phyloP scores from a whole-genome alignment of 2,113 vertebrate genomes.

The Oreocharis arfaki region DNA sequence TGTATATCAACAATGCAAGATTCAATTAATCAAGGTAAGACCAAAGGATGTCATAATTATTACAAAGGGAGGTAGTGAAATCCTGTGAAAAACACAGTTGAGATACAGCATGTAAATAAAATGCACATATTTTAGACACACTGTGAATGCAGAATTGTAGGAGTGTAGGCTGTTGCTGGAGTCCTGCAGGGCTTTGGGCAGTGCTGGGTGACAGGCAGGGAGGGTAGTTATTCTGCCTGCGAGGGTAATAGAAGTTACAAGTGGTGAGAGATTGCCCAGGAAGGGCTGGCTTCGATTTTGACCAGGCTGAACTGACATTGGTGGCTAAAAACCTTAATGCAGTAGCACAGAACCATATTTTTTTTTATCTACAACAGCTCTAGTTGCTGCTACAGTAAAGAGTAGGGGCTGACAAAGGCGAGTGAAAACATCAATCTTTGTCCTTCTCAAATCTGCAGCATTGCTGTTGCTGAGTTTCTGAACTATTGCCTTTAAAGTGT shows the following conservation, averaged over 20 bases:
- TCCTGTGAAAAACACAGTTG: neutral
- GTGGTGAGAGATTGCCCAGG: neutral
- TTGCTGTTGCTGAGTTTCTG: neutral
- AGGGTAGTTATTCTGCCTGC: neutral
- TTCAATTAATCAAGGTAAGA: constrained; percentile 9
- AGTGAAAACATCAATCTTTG: neutral
- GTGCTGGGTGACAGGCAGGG: neutral
- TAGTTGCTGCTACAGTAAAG: neutral
- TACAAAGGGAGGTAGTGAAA: neutral
- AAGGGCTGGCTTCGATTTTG: neutral
- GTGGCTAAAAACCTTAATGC: neutral
- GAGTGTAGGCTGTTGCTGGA: neutral
- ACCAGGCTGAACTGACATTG: neutral
- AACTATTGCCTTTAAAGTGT: neutral
- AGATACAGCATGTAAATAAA: neutral
- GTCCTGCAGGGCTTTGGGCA: neutral
- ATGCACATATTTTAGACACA: neutral
- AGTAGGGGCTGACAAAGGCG: neutral
- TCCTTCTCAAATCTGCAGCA: neutral
- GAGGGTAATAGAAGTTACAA: neutral
- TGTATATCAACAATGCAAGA: neutral
- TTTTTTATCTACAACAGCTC: neutral
- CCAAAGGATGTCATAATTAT: neutral
- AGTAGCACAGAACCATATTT: neutral
- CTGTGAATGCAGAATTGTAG: neutral